Evolutionary conservation across 2,888 invertebrate genomes (phyloP).

Genomic region (Ophion costatus): DNA sequence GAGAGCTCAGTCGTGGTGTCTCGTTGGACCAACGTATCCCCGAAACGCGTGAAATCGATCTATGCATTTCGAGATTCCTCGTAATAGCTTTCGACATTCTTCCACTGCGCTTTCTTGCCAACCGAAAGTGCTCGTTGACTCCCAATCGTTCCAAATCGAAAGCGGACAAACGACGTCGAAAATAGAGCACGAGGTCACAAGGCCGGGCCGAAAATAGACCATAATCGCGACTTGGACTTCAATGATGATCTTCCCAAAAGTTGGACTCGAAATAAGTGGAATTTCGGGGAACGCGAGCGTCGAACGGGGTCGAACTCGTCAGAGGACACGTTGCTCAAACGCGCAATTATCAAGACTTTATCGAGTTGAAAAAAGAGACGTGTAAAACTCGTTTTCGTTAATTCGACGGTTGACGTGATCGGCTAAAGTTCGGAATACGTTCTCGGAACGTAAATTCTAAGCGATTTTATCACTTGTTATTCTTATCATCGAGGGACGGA

Average conservation of each 20-base stretch:
- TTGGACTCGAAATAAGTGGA: neutral
- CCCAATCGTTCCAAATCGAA: neutral
- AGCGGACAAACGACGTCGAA: too few relatives aligned
- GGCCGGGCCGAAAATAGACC: too few relatives aligned
- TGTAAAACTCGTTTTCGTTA: neutral
- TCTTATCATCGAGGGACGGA: constrained; percentile 67
- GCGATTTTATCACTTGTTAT: constrained; percentile 65
- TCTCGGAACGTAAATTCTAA: neutral
- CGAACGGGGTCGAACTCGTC: neutral
- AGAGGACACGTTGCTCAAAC: neutral
- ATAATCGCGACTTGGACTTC: neutral
- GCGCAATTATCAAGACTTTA: neutral
- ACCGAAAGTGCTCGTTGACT: neutral
- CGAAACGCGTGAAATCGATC: neutral
- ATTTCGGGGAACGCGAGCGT: neutral
- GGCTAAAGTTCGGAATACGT: neutral
- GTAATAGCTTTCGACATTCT: neutral
- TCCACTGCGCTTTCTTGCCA: neutral
- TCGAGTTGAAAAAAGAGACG: neutral
- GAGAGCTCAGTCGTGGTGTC: neutral
- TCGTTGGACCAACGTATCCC: neutral
- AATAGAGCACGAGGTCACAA: too few relatives aligned
- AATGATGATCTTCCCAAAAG: neutral
- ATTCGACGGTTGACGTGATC: neutral
- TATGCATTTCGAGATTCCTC: neutral